Evolutionary conservation across 1,140 invertebrate genomes (phyloP), one percentile per base, ranked within the genome.

Genomic region (Brevipalpus yothersi): DNA sequence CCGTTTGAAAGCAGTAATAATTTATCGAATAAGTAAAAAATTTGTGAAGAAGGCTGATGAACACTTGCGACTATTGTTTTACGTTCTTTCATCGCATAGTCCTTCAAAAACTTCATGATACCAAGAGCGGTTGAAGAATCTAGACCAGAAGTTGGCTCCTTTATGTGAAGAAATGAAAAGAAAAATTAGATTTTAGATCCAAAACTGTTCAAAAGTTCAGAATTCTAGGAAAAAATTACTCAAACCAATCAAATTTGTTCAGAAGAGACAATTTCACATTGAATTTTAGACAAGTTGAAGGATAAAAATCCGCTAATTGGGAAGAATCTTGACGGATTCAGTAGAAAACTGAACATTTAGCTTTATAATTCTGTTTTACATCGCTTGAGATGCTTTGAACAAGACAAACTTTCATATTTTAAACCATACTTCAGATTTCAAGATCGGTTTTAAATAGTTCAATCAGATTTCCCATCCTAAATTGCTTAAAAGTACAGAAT

Each of bases 61-160:
- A 88, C 80, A 23, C 84, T 84, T 21, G 84, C 77, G 42, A 88
- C 79, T 41, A 88, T 78, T 3, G 82, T 84, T 70, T 86, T 88
- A 56, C 82, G 78, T 69, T 83, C 82, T 61, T 81, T 77, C 59
- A 80, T 77, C 0, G 83, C 83, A 65, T 82, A 85, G 41, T 78
- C 75, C 69, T 84, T 84, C 56, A 87, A 69, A 55, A 78, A 80
- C 58, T 75, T 72, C 75, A 87, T 86, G 55, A 88, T 67, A 63
- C 77, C 80, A 62, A 80, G 78, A 12, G 85, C 84, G 57, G 83
- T 82, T 69, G 83, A 82, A 11, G 84, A 88, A 70, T 89, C 85
- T 61, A 89, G 71, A 3, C 84, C 84, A 41, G 84, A 86, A 2
- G 84, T 88, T 23, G 85, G 84, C 70, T 88, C 85, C 85, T 88